Evolutionary conservation across 2,113 vertebrate species (phyloP).

Genomic region (Brachyistius frenatus): DNA sequence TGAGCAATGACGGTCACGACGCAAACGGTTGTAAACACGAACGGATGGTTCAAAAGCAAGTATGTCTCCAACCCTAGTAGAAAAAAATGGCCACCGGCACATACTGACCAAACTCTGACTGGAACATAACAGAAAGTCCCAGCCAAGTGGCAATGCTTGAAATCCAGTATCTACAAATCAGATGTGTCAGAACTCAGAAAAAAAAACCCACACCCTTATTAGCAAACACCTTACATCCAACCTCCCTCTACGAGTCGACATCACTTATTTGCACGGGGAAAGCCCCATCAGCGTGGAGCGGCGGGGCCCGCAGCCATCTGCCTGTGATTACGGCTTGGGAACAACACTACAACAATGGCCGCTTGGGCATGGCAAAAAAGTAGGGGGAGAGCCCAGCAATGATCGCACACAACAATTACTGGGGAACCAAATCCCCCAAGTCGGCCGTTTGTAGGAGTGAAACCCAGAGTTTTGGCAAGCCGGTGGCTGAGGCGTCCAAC

Average conservation of each 20-base stretch:
- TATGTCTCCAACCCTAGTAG: too few species aligned
- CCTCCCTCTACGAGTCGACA: conserved; percentile 39
- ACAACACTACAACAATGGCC: conserved; percentile 69
- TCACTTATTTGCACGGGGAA: conserved; percentile 64
- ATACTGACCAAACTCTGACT: not conserved
- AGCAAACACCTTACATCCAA: conserved; percentile 65
- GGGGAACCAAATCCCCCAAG: conserved; percentile 70
- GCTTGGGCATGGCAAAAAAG: conserved; percentile 64
- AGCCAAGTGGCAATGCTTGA: conserved; percentile 23
- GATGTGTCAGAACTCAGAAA: conserved; percentile 11
- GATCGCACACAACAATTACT: conserved; percentile 73
- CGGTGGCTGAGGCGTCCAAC: conserved; percentile 60
- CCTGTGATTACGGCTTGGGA: conserved; percentile 74
- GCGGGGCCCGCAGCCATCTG: conserved; percentile 66
- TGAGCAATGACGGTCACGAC: too few species aligned
- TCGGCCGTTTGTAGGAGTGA: conserved; percentile 65
- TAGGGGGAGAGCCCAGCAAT: conserved; percentile 70
- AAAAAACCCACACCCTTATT: conserved; percentile 19
- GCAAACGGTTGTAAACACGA: too few species aligned
- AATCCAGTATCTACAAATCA: conserved; percentile 9
- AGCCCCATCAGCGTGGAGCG: conserved; percentile 56
- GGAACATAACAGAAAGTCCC: conserved; percentile 3
- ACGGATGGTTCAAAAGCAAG: too few species aligned
- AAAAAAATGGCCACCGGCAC: not conserved
- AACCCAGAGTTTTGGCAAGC: conserved; percentile 73